Base-by-base conservation (phyloP, 92 coral and sea anemone species). In the Micromussa lordhowensis region DNA sequence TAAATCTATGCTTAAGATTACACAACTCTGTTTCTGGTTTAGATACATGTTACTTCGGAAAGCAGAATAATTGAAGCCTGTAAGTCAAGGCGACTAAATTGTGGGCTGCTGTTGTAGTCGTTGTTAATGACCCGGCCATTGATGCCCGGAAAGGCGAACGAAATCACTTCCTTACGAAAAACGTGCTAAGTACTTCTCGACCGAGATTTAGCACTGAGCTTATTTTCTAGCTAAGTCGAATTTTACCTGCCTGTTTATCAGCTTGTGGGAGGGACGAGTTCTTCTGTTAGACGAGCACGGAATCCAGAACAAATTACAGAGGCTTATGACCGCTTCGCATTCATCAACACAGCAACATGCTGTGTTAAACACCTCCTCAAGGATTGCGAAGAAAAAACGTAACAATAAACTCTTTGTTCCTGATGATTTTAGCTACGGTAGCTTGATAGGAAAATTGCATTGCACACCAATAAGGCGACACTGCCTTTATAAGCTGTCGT, bases 361-460 rank as follows among this genome's bases (percentile, higher is more conserved):
- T 84, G 88, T 12, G 80, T 19, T 75, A n/a, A 51, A 54, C 88
- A 58, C 57, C 81, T 73, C 79, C 88, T 57, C 77, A 26, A 83
- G 70, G 70, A 24, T 22, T 63, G 29, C 54, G 22, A 58, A 73
- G 81, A n/a, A 84, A 74, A 74, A 35, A 18, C 73, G 4, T 30
- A 84, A 84, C 88, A 84, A 84, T 84, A 58, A 21, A 55, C 40
- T 57, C 88, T 57, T 84, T 84, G 77, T 84, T 75, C 26, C 58
- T 12, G 73, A 26, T 31, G 51, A 29, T 82, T 82, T 76, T 68
- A 44, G 49, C 44, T 57, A 57, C 55, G 17, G 38, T n/a, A 68
- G 29, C 18, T 55, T 73, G 81, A 72, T 58, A 30, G 58, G 68
- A 32, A 83, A 83, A 55, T 83, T 81, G 58, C 38, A 26, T 34